Conservation (phyloP, 2,888 invertebrate species). For the Drosophila pegasa region DNA sequence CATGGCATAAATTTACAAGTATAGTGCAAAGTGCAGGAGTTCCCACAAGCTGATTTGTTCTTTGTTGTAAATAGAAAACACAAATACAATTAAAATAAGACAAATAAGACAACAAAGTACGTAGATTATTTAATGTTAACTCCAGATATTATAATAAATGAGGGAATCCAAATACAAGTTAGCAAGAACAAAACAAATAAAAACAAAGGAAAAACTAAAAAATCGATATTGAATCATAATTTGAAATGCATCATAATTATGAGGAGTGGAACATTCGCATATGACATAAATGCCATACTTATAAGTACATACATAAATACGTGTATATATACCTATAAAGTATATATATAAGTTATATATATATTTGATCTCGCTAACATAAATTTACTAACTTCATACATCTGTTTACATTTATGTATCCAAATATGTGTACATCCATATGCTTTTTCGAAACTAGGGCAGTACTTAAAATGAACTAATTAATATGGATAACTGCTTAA, state of each 20-base stretch:
- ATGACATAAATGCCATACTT: too few relatives aligned
- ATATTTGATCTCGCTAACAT: not conserved
- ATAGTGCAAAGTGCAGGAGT: conserved; percentile 48
- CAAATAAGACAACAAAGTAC: not conserved
- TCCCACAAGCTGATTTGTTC: conserved; percentile 30
- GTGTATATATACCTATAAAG: not conserved
- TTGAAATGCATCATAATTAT: conserved; percentile 31
- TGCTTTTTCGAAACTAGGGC: conserved; percentile 5
- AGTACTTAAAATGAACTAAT: conserved; percentile 22
- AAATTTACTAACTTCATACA: not conserved
- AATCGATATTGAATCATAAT: conserved; percentile 54
- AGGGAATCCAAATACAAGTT: not conserved
- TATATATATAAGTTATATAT: conserved; percentile 5
- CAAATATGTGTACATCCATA: not conserved
- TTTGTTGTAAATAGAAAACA: conserved; percentile 55
- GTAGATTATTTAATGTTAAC: too few relatives aligned
- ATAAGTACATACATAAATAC: too few relatives aligned
- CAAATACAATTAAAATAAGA: conserved; percentile 9
- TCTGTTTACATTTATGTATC: not conserved
- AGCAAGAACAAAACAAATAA: conserved; percentile 13
- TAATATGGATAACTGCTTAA: conserved; percentile 20
- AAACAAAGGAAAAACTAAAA: conserved; percentile 34
- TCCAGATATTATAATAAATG: too few relatives aligned
- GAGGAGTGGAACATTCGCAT: too few relatives aligned
- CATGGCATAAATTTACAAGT: conserved; percentile 61